These are phyloP conservation scores for Drosophila antonietae DNA, from an alignment of 2,888 invertebrate species.

Conservation along the genomic window DNA sequence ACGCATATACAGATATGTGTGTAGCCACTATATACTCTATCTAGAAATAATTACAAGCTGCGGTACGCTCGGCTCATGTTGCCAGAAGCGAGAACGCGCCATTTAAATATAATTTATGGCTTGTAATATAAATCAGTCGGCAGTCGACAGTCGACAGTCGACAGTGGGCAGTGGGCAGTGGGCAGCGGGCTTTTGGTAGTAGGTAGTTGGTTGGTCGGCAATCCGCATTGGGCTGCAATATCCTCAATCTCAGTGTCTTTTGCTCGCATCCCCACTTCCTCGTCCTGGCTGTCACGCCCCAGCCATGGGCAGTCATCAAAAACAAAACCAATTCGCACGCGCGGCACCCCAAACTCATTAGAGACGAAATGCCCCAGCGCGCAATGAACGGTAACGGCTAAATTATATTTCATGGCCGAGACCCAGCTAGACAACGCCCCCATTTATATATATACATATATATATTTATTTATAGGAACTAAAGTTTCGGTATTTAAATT, in stretches of 20 bases:
- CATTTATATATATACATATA: not conserved
- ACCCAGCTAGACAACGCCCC: not conserved
- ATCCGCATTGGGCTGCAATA: conserved; percentile 54
- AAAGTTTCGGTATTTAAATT: conserved; percentile 48
- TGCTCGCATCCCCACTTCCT: not conserved
- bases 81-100: conserved; percentile 50
- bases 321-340: conserved; percentile 68
- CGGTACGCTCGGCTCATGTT: conserved; percentile 12
- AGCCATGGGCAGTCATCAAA: conserved; percentile 63
- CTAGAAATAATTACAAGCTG: conserved; percentile 63
- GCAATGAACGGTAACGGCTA: conserved; percentile 47
- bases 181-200: not conserved
- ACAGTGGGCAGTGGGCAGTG: not conserved
- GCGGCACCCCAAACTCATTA: conserved; percentile 61
- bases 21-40: conserved; percentile 23
- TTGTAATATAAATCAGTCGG: conserved; percentile 66
- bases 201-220: not conserved
- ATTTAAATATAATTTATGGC: conserved; percentile 74
- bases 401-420: conserved; percentile 50
- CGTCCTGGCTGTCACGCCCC: conserved; percentile 50
- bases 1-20: not conserved
- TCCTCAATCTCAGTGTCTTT: conserved; percentile 53
- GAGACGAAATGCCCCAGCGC: conserved; percentile 48
- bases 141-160: not conserved
- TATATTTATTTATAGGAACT: not conserved